Evolutionary conservation across 2,797 vertebrate genomes (phyloP).

Genomic region (Presbytis comata): DNA sequence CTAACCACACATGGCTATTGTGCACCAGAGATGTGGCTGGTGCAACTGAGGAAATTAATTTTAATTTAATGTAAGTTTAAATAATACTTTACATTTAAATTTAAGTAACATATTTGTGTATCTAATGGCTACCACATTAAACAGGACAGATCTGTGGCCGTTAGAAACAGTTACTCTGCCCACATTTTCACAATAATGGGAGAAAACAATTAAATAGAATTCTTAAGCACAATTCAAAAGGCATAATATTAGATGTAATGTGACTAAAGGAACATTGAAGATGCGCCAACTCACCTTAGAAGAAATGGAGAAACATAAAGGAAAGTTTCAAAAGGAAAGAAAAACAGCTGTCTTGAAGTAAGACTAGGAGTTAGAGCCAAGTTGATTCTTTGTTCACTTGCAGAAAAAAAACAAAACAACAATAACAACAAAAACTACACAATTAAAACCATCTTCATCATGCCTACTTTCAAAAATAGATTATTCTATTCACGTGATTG

Average conservation of each 20-base stretch:
- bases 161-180: background rate
- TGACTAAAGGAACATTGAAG: background rate
- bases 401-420: background rate
- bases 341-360: background rate
- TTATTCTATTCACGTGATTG: background rate
- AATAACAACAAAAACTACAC: background rate
- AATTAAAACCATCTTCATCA: background rate
- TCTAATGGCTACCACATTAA: background rate
- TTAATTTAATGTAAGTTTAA: constrained; percentile 20
- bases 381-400: background rate
- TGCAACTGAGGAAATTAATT: background rate
- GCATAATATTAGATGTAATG: background rate
- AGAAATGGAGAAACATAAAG: background rate
- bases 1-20: background rate
- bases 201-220: background rate
- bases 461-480: background rate
- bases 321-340: background rate
- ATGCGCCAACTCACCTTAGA: background rate
- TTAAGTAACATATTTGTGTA: background rate
- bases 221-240: background rate
- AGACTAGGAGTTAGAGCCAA: background rate
- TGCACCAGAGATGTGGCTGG: background rate
- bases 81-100: background rate
- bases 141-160: background rate
- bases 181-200: background rate